Conservation (phyloP, 2,113 vertebrate species). For the Micromys minutus region DNA sequence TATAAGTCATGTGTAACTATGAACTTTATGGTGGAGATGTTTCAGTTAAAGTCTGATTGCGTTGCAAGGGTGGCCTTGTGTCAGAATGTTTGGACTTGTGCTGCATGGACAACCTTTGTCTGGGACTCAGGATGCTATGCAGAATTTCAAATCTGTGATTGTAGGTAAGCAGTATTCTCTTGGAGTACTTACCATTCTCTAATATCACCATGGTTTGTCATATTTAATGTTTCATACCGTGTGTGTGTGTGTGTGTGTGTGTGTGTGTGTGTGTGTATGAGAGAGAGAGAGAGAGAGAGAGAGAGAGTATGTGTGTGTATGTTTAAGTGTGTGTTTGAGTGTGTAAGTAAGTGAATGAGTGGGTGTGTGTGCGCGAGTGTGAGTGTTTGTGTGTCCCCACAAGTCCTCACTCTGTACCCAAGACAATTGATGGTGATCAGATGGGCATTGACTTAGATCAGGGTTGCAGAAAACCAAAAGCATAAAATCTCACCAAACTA, state of each 20-base stretch:
- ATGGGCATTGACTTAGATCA: background rate
- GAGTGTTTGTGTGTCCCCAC: background rate
- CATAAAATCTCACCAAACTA: background rate
- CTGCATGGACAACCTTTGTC: background rate
- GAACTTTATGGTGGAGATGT: background rate
- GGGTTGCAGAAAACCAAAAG: slow-evolving; percentile 37
- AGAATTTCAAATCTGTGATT: background rate
- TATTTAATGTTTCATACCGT: background rate
- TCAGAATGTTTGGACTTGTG: background rate
- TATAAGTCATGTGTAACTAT: background rate
- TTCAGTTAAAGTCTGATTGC: background rate
- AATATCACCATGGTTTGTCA: background rate
- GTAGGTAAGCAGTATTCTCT: background rate
- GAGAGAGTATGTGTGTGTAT: no score
- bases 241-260: no score
- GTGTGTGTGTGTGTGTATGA: no score
- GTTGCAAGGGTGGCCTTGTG: background rate
- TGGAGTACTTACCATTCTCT: background rate
- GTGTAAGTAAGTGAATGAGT: no score
- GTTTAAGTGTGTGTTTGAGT: no score
- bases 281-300: no score
- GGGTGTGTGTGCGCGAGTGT: no score
- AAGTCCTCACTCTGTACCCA: background rate
- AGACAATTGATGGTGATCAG: background rate
- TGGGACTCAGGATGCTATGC: background rate